phyloP scores from a whole-genome alignment of 1,140 invertebrate genomes.

The Holcopasites calliopsidis region DNA sequence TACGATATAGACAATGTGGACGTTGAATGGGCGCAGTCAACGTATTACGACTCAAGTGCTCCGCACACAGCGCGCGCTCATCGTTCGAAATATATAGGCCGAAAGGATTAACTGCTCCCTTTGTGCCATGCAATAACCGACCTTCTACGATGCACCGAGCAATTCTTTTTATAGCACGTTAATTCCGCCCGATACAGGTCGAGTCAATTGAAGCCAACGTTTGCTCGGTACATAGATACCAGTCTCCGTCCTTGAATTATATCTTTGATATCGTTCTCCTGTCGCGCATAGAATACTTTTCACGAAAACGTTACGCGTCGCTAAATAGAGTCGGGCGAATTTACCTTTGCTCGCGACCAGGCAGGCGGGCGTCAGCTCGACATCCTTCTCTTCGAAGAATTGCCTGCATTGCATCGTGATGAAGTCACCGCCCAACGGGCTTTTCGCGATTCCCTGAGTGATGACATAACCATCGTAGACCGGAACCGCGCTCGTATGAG shows the following conservation, averaged over 20 bases:
- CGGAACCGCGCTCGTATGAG: slow-evolving; percentile 96
- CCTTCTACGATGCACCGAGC: not conserved
- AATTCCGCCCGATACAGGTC: not conserved
- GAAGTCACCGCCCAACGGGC: slow-evolving; percentile 95
- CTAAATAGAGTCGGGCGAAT: too few species aligned
- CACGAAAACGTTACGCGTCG: too few species aligned
- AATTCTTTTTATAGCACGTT: slow-evolving; percentile 5
- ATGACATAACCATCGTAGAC: slow-evolving; percentile 96
- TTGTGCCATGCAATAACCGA: not conserved
- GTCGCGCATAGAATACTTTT: too few species aligned
- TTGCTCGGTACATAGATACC: not conserved
- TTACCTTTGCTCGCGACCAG: slow-evolving; percentile 87
- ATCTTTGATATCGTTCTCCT: too few species aligned
- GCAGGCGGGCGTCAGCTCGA: slow-evolving; percentile 94
- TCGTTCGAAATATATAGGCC: slow-evolving; percentile 18
- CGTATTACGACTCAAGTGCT: slow-evolving; percentile 30
- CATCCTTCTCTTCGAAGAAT: slow-evolving; percentile 87
- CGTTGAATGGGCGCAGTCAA: slow-evolving; percentile 19
- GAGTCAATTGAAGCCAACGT: slow-evolving; percentile 15
- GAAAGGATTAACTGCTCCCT: slow-evolving; percentile 31
- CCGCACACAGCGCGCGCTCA: slow-evolving; percentile 36
- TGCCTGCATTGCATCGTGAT: slow-evolving; percentile 91
- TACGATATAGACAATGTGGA: not conserved
- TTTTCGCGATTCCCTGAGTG: slow-evolving; percentile 93
- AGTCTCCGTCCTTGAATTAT: not conserved